Evolutionary conservation across 2,888 invertebrate genomes (phyloP).

Genomic region (Xiphydria camelus): DNA sequence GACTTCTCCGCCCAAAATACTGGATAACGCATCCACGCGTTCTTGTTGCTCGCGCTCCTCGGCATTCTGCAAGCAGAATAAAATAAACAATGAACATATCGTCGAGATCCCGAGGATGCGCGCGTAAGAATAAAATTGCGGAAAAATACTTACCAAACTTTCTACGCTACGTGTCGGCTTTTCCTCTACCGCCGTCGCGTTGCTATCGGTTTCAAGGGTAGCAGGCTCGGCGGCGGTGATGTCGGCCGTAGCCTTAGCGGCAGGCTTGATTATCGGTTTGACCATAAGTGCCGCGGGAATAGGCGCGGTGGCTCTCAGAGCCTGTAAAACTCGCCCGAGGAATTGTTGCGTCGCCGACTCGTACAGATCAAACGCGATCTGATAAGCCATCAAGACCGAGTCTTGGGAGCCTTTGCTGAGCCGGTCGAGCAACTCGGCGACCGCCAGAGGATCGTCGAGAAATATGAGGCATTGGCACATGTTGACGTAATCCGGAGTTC

Average conservation of each 20-base stretch:
- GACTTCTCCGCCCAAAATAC: slow-evolving; percentile 93
- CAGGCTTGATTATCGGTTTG: slow-evolving; percentile 68
- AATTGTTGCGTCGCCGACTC: slow-evolving; percentile 99
- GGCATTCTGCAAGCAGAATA: slow-evolving; percentile 63
- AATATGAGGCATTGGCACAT: slow-evolving; percentile 98
- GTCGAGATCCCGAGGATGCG: no score
- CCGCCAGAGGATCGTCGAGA: slow-evolving; percentile 89
- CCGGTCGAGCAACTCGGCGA: slow-evolving; percentile 90
- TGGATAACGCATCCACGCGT: slow-evolving; percentile 84
- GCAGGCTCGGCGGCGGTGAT: slow-evolving; percentile 49
- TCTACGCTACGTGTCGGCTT: slow-evolving; percentile 64
- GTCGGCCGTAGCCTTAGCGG: slow-evolving; percentile 45
- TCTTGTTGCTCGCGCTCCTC: slow-evolving; percentile 85
- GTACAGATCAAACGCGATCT: slow-evolving; percentile 98
- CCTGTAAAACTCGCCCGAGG: slow-evolving; percentile 82
- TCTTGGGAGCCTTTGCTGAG: slow-evolving; percentile 78
- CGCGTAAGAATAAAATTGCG: no score
- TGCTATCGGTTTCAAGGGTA: slow-evolving; percentile 60
- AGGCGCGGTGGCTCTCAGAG: slow-evolving; percentile 79
- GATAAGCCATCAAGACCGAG: slow-evolving; percentile 93
- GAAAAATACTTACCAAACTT: slow-evolving; percentile 57
- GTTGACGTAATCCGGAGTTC: slow-evolving; percentile 95
- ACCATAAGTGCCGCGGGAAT: slow-evolving; percentile 76
- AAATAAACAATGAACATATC: slow-evolving; percentile 14
- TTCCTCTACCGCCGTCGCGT: slow-evolving; percentile 59